Conservation (phyloP, 2,888 invertebrate genomes). For the Orthosia gracilis region DNA sequence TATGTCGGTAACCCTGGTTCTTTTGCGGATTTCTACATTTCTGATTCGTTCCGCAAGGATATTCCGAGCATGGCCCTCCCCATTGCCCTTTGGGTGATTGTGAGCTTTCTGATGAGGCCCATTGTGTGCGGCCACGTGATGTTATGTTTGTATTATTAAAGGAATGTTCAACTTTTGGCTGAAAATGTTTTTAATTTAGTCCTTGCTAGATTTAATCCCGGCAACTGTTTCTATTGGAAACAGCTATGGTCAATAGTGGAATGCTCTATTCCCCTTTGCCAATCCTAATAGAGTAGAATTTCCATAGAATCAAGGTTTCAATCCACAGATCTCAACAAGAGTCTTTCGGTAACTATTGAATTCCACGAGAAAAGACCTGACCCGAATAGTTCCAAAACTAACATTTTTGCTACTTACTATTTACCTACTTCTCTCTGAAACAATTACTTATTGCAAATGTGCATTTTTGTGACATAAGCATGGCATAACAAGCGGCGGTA, state of each 20-base stretch:
- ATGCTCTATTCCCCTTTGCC: background rate
- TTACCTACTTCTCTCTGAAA: constrained; percentile 5
- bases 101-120: no score
- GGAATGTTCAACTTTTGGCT: no score
- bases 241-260: background rate
- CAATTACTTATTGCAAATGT: constrained; percentile 40
- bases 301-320: background rate
- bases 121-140: no score
- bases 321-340: background rate
- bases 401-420: background rate
- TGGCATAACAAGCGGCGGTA: constrained; percentile 24
- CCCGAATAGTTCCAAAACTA: constrained; percentile 21
- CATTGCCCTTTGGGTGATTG: no score
- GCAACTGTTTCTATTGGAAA: background rate
- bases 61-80: no score
- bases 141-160: no score
- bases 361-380: constrained; percentile 28
- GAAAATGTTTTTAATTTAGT: no score
- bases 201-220: no score
- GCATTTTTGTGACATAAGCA: constrained; percentile 54
- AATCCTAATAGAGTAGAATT: background rate
- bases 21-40: no score
- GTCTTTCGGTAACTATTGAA: constrained; percentile 15
- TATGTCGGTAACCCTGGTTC: no score
- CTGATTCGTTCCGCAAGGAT: no score